Evolutionary conservation across 2,113 vertebrate genomes (phyloP).

Genomic region (Nicator chloris): DNA sequence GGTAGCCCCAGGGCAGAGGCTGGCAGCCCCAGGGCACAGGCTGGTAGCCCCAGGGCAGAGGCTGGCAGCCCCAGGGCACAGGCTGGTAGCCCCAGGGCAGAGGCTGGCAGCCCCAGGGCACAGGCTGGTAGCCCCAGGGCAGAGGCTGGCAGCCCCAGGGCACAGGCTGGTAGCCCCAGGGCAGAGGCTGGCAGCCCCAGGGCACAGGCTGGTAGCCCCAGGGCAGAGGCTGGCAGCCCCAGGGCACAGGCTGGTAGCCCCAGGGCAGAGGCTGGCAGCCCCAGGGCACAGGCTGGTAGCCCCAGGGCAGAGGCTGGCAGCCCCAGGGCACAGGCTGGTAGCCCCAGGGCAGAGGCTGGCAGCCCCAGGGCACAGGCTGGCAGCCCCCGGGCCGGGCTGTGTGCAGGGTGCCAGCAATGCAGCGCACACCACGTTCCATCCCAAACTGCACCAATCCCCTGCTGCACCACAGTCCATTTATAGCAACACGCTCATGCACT

Average conservation of each 20-base stretch:
- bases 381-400: neutral
- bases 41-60: too few species aligned
- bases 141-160: too few species aligned
- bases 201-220: neutral
- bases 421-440: neutral
- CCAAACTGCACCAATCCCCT: slow-evolving; percentile 22
- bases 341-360: neutral
- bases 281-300: too few species aligned
- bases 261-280: neutral
- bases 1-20: too few species aligned
- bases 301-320: neutral
- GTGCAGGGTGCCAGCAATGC: neutral
- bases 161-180: neutral
- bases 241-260: too few species aligned
- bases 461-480: slow-evolving; percentile 27
- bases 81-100: too few species aligned
- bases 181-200: too few species aligned
- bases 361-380: neutral
- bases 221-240: neutral
- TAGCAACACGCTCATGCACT: neutral
- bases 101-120: too few species aligned
- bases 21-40: too few species aligned
- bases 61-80: too few species aligned
- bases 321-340: neutral
- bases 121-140: too few species aligned